These are phyloP conservation scores for Aplysina aerophoba DNA, from an alignment of 37 sponge, comb jelly and placozoan species.

Conservation along the genomic window DNA sequence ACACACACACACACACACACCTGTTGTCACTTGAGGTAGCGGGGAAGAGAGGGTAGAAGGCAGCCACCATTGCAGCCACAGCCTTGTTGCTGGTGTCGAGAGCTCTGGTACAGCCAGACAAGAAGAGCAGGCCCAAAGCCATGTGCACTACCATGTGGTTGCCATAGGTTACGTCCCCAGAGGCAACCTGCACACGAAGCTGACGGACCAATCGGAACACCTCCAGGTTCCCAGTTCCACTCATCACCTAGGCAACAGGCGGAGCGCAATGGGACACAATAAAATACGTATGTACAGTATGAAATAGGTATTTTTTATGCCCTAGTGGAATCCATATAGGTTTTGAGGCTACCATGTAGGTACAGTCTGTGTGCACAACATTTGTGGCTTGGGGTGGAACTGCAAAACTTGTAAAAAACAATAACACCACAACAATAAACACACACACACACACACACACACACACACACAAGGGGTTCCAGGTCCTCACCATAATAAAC, in stretches of 20 bases:
- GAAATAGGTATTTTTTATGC: too few relatives aligned
- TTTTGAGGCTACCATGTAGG: too few relatives aligned
- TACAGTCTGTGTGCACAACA: too few relatives aligned
- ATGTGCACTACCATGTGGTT: constrained; percentile 94
- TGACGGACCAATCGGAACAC: constrained; percentile 68
- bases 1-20: constrained; percentile 9
- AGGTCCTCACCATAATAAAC: constrained; percentile 57
- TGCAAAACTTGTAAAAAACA: too few relatives aligned
- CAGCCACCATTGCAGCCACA: constrained; percentile 69
- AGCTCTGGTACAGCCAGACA: constrained; percentile 82
- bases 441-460: neutral
- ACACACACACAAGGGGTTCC: neutral
- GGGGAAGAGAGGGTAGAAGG: constrained; percentile 83
- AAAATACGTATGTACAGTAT: neutral
- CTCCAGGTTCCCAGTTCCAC: constrained; percentile 89
- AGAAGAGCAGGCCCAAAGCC: constrained; percentile 93
- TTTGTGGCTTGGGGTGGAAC: too few relatives aligned
- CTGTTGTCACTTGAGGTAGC: constrained; percentile 66
- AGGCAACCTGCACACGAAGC: constrained; percentile 43
- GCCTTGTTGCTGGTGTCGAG: constrained; percentile 49
- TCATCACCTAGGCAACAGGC: constrained; percentile 68
- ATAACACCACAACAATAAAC: too few relatives aligned
- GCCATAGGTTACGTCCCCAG: constrained; percentile 79
- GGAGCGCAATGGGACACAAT: neutral
- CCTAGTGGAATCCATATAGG: too few relatives aligned